Base-by-base conservation (phyloP, 2,888 invertebrate genomes). In the Siphlonurus alternatus region DNA sequence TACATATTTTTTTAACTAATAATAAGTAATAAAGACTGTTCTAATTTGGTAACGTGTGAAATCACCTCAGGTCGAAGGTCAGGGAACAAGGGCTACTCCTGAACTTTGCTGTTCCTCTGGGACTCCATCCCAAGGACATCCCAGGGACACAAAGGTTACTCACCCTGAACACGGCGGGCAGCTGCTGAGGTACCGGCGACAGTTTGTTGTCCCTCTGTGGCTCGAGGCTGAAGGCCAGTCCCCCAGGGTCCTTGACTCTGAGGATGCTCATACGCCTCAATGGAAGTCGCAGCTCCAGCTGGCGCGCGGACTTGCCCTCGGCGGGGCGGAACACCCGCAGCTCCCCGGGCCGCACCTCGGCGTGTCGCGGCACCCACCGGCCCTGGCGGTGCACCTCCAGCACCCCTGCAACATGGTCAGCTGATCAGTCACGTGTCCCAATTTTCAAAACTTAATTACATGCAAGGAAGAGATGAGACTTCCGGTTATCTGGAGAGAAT, bases 241-340 rank as follows among this genome's bases (percentile, higher is more conserved):
- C 15, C 5, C 38, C 38, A 5, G 5, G 7, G 15, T 38, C 38
- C 38, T 38, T 15, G 15, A 15, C 38, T 10, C 38, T 5, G 15
- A 38, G 73, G 25, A 77, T 71, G 68, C 75, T 76, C 25, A 77
- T 70, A 65, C 74, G 74, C 61, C 77, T 70, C 60, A 77, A 69
- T 0, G 76, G 75, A 61, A 77, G 67, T 60, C 74, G 70, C 24
- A 74, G 65, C 53, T 68, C 67, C 10, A 61, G 63, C 7, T 65
- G 67, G 7, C 38, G 38, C 7, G 7, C 15, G 15, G 15, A 5
- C 5, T 38, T 5, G 1, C 65, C 66, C 15, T 65, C 62, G 24
- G 62, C 59, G n/a, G 65, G 56, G 2, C 60, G 53, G 24, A 60
- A 61, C 2, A 63, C 63, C 20, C 63, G 59, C 60, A 65, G 53